phyloP scores from a whole-genome alignment of 2,113 vertebrate species.

The Conger conger region DNA sequence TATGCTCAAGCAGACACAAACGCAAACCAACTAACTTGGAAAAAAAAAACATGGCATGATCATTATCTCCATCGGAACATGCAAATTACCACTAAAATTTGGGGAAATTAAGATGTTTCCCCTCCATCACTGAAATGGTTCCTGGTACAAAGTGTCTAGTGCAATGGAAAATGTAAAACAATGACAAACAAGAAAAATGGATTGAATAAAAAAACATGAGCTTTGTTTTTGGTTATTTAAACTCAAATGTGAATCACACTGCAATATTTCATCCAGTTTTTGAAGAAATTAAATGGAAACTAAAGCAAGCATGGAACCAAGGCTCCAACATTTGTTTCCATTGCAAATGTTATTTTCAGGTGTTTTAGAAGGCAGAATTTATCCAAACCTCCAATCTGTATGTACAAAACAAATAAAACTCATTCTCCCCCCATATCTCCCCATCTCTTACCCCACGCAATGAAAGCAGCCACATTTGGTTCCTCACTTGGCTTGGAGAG shows the following conservation, averaged over 20 bases:
- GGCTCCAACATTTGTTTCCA: neutral
- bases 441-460: neutral
- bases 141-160: too few species aligned
- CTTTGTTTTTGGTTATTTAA: too few species aligned
- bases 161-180: conserved; percentile 5
- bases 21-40: neutral
- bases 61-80: neutral
- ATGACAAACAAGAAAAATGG: neutral
- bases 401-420: too few species aligned
- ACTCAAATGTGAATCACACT: neutral
- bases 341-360: neutral
- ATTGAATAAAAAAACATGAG: too few species aligned
- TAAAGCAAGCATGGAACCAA: neutral
- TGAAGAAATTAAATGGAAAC: neutral
- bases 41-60: neutral
- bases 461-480: neutral
- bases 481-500: neutral
- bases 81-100: neutral
- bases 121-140: neutral
- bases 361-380: neutral
- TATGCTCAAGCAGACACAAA: neutral
- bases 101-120: neutral
- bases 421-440: too few species aligned
- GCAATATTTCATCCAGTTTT: neutral
- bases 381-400: neutral